Evolutionary conservation across 92 coral and sea anemone species (phyloP).

Genomic region (Parazoanthus swiftii): DNA sequence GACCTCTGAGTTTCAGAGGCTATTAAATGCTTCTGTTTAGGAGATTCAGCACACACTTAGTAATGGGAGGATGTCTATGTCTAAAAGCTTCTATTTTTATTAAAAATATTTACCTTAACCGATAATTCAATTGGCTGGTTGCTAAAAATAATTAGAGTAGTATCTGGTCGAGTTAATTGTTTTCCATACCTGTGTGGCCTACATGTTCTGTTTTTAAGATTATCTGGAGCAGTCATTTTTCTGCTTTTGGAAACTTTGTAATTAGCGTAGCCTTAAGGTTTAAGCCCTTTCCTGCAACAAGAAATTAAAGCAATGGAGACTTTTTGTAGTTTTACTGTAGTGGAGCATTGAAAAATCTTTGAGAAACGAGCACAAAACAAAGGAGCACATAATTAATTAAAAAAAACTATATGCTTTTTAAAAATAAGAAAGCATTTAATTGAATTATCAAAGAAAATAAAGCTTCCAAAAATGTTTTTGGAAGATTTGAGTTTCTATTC

Average conservation of each 20-base stretch:
- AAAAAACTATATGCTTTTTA: not conserved
- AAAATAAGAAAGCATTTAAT: not conserved
- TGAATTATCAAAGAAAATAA: not conserved
- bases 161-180: not conserved
- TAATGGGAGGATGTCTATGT: not conserved
- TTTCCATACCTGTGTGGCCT: not conserved
- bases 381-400: not conserved
- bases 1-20: not conserved
- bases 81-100: not conserved
- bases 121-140: not conserved
- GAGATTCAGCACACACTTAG: not conserved
- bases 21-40: not conserved
- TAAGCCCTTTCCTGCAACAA: not conserved
- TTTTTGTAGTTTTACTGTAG: not conserved
- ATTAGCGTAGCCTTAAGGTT: not conserved
- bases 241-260: not conserved
- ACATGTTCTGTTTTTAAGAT: not conserved
- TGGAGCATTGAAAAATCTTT: not conserved
- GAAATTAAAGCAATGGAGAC: not conserved
- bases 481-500: not conserved
- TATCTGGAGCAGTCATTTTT: not conserved
- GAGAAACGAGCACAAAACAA: not conserved
- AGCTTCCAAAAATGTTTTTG: not conserved
- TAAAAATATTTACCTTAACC: conserved; percentile 13
- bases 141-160: not conserved